Percentiles rank a stretch among this genome's conserved stretches.
phyloP scores from a whole-genome alignment of 2,888 invertebrate species.

The Augochlorella aurata region DNA sequence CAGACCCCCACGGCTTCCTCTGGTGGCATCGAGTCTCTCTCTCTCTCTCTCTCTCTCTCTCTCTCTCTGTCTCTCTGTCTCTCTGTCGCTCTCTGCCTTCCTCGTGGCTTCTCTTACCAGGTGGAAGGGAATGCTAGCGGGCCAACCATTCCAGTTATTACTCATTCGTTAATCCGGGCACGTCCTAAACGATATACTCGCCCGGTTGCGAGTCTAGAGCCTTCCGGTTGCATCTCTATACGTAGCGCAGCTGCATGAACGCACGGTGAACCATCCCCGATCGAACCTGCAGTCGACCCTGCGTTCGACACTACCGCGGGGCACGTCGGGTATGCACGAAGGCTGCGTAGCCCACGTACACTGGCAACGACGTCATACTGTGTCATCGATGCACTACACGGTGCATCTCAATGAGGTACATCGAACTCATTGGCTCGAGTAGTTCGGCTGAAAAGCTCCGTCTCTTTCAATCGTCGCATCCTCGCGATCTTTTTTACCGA shows the following conservation, averaged over 20 bases:
- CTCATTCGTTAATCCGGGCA: slow-evolving; percentile 79
- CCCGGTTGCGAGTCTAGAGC: slow-evolving; percentile 51
- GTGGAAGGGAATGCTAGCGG: slow-evolving; percentile 45
- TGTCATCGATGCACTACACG: slow-evolving; percentile 65
- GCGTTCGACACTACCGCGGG: slow-evolving; percentile 24
- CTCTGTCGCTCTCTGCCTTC: background rate
- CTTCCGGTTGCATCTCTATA: slow-evolving; percentile 19
- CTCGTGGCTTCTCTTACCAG: background rate
- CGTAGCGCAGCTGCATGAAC: background rate
- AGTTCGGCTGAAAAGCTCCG: slow-evolving; percentile 41
- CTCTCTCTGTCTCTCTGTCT: too few species aligned
- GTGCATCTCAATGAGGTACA: slow-evolving; percentile 57
- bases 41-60: background rate
- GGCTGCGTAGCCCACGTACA: slow-evolving; percentile 18
- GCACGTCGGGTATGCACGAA: slow-evolving; percentile 34
- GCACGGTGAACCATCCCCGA: slow-evolving; percentile 18
- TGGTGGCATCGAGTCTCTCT: background rate
- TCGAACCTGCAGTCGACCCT: slow-evolving; percentile 36
- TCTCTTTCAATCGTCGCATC: slow-evolving; percentile 26
- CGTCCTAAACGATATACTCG: slow-evolving; percentile 77
- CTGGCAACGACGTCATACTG: slow-evolving; percentile 42
- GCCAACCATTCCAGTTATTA: slow-evolving; percentile 77
- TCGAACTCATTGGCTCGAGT: slow-evolving; percentile 52
- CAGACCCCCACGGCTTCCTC: background rate
- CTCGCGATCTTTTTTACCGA: slow-evolving; percentile 1